Evolutionary conservation across 2,797 vertebrate species (phyloP), one percentile per base, ranked within the genome.

Genomic region (Rhabdophis nuchalis): DNA sequence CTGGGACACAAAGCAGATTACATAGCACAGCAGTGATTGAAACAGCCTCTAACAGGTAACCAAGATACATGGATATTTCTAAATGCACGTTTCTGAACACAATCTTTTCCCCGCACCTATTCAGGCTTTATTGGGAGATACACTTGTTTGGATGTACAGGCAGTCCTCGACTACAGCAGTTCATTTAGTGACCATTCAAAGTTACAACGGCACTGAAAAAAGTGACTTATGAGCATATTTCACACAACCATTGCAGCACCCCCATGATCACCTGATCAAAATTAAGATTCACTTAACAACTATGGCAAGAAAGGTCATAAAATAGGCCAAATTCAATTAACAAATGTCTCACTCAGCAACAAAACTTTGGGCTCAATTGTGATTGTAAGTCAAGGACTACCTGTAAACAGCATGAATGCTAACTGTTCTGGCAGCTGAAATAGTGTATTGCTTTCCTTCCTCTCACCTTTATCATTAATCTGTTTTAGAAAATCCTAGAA

Each of bases 381-480:
- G 64, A 36, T 32, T 1, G 16, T 72, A 72, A 36, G 6, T 36
- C 0, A 0, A 72, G 16, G 7, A 32, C n/a, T 36, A 72, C n/a
- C 16, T 72, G 64, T 50, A 93, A 86, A 23, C 0, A 32, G 6
- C 23, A 36, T 52, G 23, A 90, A 20, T 0, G 64, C 72, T 5
- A 5, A 54, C n/a, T 16, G 27, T 87, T 94, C 16, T 58, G 5
- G 52, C 9, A 58, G 53, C 46, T 41, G 87, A 90, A 88, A 94
- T 87, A 5, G 94, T 90, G 86, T 0, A 16, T 0, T 2, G 3
- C 89, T 0, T 0, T 85, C 87, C 77, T 56, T 16, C 36, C 25
- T 88, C 36, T 12, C 14, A 16, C 0, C 25, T 29, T 16, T 54
- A 18, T 16, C 14, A 68, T 5, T 0, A 0, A 9, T 54, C 50